phyloP scores from a whole-genome alignment of 2,888 invertebrate genomes.

The Lacanobia oleracea region DNA sequence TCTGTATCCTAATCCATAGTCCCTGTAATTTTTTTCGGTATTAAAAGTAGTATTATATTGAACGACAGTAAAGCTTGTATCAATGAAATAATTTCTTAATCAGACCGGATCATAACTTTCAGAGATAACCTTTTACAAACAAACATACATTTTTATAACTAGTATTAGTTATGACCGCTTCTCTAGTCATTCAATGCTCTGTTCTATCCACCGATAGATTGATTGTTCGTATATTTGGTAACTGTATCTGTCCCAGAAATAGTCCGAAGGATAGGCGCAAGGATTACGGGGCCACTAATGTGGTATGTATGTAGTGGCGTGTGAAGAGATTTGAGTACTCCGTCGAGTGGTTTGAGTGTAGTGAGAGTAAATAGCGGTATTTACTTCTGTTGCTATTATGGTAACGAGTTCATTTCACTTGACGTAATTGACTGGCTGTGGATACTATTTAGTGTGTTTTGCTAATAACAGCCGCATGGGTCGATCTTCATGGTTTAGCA shows the following conservation, averaged over 20 bases:
- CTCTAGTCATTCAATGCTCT: not conserved
- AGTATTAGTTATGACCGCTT: no score
- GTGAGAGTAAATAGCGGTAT: not conserved
- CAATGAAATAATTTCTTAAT: no score
- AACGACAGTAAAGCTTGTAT: no score
- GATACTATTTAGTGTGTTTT: no score
- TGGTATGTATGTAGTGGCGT: constrained; percentile 8
- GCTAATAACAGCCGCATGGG: no score
- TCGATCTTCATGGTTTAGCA: no score
- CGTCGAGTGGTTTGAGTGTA: not conserved
- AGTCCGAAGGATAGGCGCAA: not conserved
- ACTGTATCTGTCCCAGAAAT: constrained; percentile 38
- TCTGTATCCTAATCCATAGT: no score
- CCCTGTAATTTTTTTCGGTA: no score
- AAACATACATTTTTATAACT: no score
- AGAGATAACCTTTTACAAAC: no score
- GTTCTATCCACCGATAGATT: constrained; percentile 30
- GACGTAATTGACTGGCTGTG: not conserved
- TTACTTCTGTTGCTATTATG: constrained; percentile 10
- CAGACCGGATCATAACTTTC: no score
- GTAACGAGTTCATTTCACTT: not conserved
- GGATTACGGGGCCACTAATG: constrained; percentile 33
- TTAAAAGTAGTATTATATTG: no score
- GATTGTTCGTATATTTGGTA: constrained; percentile 39
- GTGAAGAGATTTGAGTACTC: constrained; percentile 26